Evolutionary conservation across 2,888 invertebrate species (phyloP).

Genomic region (Vesta saturnalis): DNA sequence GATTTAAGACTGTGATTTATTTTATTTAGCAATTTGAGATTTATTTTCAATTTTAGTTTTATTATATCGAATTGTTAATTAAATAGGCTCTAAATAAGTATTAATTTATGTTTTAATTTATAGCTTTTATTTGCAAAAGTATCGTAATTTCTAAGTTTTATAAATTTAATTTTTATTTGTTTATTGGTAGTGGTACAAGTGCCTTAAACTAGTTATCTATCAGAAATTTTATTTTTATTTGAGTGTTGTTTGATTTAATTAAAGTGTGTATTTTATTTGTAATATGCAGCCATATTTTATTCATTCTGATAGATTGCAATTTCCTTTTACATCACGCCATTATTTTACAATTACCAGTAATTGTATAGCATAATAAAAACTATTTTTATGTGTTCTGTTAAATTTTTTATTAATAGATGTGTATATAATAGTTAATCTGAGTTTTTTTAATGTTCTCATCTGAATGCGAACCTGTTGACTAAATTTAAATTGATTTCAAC

Average conservation of each 20-base stretch:
- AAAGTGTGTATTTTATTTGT: background rate
- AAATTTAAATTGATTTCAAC: too few species aligned
- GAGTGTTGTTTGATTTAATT: conserved; percentile 10
- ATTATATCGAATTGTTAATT: background rate
- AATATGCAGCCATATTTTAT: conserved; percentile 2
- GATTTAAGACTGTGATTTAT: conserved; percentile 30
- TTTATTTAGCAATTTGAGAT: conserved; percentile 5
- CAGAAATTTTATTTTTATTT: conserved; percentile 5
- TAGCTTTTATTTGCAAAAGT: conserved; percentile 10
- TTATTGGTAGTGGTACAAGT: conserved; percentile 1
- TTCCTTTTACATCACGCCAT: conserved; percentile 4
- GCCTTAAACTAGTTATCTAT: conserved; percentile 1
- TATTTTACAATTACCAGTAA: background rate
- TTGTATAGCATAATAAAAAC: background rate
- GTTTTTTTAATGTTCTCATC: background rate
- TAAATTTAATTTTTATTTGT: background rate
- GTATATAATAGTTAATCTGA: background rate
- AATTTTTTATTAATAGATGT: conserved; percentile 5
- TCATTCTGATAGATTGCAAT: background rate
- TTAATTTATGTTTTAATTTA: conserved; percentile 12
- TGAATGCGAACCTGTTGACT: too few species aligned
- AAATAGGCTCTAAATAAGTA: conserved; percentile 9
- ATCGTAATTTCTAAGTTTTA: background rate
- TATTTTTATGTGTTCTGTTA: conserved; percentile 1
- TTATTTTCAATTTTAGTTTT: conserved; percentile 20